Conservation (phyloP, 2,888 invertebrate genomes). For the Eristalis pertinax region DNA sequence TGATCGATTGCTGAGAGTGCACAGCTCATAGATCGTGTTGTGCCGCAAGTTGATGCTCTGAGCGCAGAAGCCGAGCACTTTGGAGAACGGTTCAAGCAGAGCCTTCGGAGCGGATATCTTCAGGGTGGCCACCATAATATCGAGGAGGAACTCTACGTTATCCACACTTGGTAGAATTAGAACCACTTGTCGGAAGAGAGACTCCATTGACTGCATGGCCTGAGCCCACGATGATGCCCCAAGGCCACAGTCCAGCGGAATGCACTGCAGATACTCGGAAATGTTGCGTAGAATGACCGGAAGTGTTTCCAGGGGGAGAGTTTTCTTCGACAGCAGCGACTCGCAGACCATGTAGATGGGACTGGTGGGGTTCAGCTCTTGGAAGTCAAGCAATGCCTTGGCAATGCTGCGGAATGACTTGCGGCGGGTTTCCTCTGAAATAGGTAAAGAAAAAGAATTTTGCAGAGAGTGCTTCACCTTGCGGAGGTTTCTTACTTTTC, state of each 20-base stretch:
- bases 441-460: neutral
- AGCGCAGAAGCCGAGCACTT: slow-evolving; percentile 95
- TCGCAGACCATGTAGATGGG: slow-evolving; percentile 92
- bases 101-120: slow-evolving; percentile 89
- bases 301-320: slow-evolving; percentile 86
- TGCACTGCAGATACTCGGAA: slow-evolving; percentile 95
- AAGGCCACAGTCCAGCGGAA: slow-evolving; percentile 90
- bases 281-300: slow-evolving; percentile 94
- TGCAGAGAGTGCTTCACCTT: neutral
- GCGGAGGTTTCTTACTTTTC: slow-evolving; percentile 84
- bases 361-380: slow-evolving; percentile 96
- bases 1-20: slow-evolving; percentile 93
- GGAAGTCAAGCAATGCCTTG: slow-evolving; percentile 96
- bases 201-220: slow-evolving; percentile 92
- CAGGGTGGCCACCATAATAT: slow-evolving; percentile 90
- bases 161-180: slow-evolving; percentile 87
- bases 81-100: slow-evolving; percentile 96
- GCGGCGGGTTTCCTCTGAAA: slow-evolving; percentile 83
- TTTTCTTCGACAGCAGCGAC: slow-evolving; percentile 90
- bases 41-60: slow-evolving; percentile 93
- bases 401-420: slow-evolving; percentile 97
- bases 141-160: slow-evolving; percentile 87
- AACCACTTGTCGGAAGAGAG: slow-evolving; percentile 90
- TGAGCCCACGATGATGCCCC: slow-evolving; percentile 89
- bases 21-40: slow-evolving; percentile 91